A percentile compares a stretch with the other conserved stretches of the same genome.
Conservation (phyloP, 2,113 vertebrate genomes). For the Oryzias melastigma region DNA sequence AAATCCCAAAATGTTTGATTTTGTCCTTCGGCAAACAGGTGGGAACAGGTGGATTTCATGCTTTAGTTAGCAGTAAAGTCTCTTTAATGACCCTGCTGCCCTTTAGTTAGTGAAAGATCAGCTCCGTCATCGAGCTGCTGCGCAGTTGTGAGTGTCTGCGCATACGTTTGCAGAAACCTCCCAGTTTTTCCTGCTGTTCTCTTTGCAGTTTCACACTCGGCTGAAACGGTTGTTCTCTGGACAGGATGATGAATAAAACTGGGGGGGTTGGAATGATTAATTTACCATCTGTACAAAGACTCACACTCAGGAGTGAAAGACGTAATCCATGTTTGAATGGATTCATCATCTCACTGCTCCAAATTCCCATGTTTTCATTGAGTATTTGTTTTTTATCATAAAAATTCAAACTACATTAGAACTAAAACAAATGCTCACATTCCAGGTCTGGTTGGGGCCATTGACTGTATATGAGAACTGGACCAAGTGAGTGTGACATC, state of each 20-base stretch:
- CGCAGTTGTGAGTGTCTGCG: background rate
- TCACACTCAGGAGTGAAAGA: slow-evolving; percentile 50
- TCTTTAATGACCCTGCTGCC: slow-evolving; percentile 28
- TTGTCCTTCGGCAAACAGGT: slow-evolving; percentile 48
- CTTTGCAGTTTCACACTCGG: slow-evolving; percentile 49
- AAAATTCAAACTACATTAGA: too few species aligned
- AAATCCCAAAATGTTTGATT: slow-evolving; percentile 63
- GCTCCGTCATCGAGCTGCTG: too few species aligned
- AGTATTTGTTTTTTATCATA: too few species aligned
- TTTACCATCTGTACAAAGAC: slow-evolving; percentile 68
- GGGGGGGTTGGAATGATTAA: slow-evolving; percentile 72
- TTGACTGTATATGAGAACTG: too few species aligned
- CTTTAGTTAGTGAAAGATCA: too few species aligned
- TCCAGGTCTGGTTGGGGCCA: too few species aligned
- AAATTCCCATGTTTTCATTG: too few species aligned
- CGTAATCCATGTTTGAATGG: slow-evolving; percentile 9
- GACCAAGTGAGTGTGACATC: too few species aligned
- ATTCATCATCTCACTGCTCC: background rate
- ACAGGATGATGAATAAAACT: slow-evolving; percentile 68
- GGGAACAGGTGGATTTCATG: slow-evolving; percentile 45
- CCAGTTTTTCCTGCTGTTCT: slow-evolving; percentile 23
- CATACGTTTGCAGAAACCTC: background rate
- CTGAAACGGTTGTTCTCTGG: slow-evolving; percentile 65
- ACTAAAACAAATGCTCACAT: too few species aligned
- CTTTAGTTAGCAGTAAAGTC: slow-evolving; percentile 58